phyloP scores from a whole-genome alignment of 1,140 invertebrate genomes.

The Popillia japonica region DNA sequence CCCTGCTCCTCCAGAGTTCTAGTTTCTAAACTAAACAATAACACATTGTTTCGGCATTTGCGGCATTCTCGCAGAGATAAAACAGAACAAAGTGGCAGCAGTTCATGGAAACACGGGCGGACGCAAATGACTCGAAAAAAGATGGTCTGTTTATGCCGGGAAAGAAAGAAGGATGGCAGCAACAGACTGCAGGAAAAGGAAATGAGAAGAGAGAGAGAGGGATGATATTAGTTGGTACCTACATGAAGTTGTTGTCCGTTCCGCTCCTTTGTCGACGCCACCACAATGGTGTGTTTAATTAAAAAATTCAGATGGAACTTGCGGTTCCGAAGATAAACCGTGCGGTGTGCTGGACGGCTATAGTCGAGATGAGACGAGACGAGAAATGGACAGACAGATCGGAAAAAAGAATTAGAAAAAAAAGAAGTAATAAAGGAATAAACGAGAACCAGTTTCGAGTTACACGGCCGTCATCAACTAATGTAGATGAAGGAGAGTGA shows the following conservation, averaged over 20 bases:
- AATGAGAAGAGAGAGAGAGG: background rate
- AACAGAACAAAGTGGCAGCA: background rate
- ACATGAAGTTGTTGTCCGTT: conserved; percentile 6
- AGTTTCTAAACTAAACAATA: conserved; percentile 18
- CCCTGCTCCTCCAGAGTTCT: background rate
- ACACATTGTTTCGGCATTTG: conserved; percentile 14
- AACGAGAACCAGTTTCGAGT: background rate
- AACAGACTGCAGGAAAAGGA: background rate
- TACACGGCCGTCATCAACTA: background rate
- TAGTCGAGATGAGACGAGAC: background rate
- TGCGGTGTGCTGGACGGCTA: background rate
- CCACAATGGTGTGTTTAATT: conserved; percentile 18
- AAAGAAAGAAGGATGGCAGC: background rate
- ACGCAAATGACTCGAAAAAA: conserved; percentile 14
- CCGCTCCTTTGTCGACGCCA: background rate
- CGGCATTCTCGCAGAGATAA: conserved; percentile 3
- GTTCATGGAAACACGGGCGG: conserved; percentile 1
- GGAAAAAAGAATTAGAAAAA: conserved; percentile 12
- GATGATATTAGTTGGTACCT: background rate
- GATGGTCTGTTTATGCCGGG: background rate
- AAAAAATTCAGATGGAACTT: conserved; percentile 3
- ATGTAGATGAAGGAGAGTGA: background rate
- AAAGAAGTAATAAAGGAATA: background rate
- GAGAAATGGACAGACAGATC: conserved; percentile 2
- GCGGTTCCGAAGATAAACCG: background rate